Conservation (phyloP, 2,113 vertebrate genomes). For the Calidris pygmaea region DNA sequence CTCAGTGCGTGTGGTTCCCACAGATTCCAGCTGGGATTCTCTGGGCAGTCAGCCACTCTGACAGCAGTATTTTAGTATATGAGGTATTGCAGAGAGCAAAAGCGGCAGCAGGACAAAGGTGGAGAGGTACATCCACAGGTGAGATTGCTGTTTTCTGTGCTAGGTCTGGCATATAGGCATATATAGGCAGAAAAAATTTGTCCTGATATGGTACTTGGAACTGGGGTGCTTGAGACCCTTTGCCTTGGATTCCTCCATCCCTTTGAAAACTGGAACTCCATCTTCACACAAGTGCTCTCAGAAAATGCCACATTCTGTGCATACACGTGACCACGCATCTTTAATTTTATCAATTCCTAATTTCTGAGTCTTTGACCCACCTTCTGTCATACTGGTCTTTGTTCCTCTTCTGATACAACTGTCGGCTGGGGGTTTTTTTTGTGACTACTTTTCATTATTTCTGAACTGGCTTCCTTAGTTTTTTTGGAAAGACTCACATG, state of each 20-base stretch:
- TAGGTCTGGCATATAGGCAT: background rate
- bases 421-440: fast-evolving
- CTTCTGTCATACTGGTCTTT: background rate
- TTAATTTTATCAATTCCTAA: background rate
- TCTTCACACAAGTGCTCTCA: background rate
- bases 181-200: background rate
- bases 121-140: background rate
- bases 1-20: background rate
- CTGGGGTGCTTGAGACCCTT: background rate
- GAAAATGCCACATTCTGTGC: background rate
- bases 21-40: background rate
- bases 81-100: background rate
- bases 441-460: background rate
- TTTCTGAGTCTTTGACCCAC: background rate
- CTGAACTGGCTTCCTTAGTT: background rate
- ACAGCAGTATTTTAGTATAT: background rate
- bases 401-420: background rate
- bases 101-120: background rate
- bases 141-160: background rate
- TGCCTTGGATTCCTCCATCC: background rate
- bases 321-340: background rate
- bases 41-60: background rate
- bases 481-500: background rate
- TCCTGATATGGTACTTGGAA: background rate
- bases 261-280: background rate